Evolutionary conservation across 2,113 vertebrate species (phyloP).

Genomic region (Empidonax traillii): DNA sequence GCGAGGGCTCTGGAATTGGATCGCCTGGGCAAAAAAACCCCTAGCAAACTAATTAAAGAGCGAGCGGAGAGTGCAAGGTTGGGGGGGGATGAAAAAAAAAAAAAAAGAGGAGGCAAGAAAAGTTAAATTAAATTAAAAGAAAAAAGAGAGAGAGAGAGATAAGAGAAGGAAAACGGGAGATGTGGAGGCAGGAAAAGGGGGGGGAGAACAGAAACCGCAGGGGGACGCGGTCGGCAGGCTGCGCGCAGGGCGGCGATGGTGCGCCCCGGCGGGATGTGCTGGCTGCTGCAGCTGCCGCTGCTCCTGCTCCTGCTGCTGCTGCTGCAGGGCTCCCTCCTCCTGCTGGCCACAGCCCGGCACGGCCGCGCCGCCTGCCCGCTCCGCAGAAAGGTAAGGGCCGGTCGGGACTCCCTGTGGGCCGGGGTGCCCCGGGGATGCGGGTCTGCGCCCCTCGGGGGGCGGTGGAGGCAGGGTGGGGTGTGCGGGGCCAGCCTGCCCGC

Average conservation of each 20-base stretch:
- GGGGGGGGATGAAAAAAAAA: too few species aligned
- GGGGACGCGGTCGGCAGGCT: background rate
- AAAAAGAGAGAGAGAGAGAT: too few species aligned
- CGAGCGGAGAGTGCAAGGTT: background rate
- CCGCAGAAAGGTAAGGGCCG: conserved; percentile 11
- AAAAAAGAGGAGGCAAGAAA: background rate
- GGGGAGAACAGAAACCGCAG: background rate
- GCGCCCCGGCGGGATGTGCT: background rate
- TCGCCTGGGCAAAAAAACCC: background rate
- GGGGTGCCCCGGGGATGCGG: too few species aligned
- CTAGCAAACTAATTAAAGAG: background rate
- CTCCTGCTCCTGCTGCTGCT: background rate
- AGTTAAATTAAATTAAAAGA: background rate
- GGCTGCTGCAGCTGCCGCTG: background rate
- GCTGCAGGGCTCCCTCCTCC: background rate
- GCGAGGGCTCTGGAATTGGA: too few species aligned
- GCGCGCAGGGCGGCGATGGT: background rate
- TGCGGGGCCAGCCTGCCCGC: background rate
- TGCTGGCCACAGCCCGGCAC: background rate
- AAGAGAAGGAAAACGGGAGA: background rate
- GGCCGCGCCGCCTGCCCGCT: background rate
- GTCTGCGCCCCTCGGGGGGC: too few species aligned
- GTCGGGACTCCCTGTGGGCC: too few species aligned
- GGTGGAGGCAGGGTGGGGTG: too few species aligned
- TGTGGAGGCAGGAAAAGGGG: background rate